phyloP scores from a whole-genome alignment of 2,888 invertebrate species.

The Drosophila infuscata region DNA sequence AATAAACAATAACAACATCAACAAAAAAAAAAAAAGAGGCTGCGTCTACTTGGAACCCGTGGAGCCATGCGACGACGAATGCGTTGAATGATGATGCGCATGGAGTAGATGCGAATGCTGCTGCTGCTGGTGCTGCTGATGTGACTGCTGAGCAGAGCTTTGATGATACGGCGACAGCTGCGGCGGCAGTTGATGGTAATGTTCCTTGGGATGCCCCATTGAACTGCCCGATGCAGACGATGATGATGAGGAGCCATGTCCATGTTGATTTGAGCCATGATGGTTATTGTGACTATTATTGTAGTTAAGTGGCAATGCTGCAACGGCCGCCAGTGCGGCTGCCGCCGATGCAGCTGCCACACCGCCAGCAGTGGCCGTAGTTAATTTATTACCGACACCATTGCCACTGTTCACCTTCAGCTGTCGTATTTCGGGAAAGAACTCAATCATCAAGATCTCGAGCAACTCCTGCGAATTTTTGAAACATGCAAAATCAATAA shows the following conservation, averaged over 20 bases:
- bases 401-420: slow-evolving; percentile 78
- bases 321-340: slow-evolving; percentile 64
- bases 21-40: not conserved
- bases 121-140: slow-evolving; percentile 28
- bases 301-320: slow-evolving; percentile 60
- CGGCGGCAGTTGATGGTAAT: slow-evolving; percentile 44
- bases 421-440: slow-evolving; percentile 89
- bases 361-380: slow-evolving; percentile 59
- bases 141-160: slow-evolving; percentile 26
- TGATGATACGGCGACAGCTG: slow-evolving; percentile 69
- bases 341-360: slow-evolving; percentile 65
- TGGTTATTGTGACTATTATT: slow-evolving; percentile 44
- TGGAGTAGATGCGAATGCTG: slow-evolving; percentile 32
- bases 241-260: slow-evolving; percentile 13
- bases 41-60: slow-evolving; percentile 50
- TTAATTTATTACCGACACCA: slow-evolving; percentile 52
- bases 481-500: not conserved
- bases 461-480: slow-evolving; percentile 87
- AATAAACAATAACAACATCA: slow-evolving; percentile 15
- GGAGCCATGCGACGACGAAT: slow-evolving; percentile 17
- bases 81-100: slow-evolving; percentile 40
- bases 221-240: slow-evolving; percentile 12
- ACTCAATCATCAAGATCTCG: slow-evolving; percentile 88
- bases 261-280: slow-evolving; percentile 32
- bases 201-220: slow-evolving; percentile 45